Evolutionary conservation across 92 coral and sea anemone species (phyloP).

Genomic region (Bergia puertoricense): DNA sequence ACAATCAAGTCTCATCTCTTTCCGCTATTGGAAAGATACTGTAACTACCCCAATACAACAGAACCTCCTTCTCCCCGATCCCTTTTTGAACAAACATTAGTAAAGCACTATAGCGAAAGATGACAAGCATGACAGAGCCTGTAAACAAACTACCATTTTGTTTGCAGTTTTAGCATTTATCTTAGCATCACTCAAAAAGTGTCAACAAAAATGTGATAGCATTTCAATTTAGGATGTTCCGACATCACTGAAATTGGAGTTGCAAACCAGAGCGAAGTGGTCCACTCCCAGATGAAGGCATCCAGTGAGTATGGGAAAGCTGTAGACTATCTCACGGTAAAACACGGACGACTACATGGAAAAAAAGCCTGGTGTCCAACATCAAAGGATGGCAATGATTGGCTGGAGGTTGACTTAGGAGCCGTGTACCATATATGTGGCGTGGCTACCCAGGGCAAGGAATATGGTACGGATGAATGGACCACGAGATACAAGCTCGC

Average conservation of each 20-base stretch:
- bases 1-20: too few species aligned
- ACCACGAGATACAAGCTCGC: constrained; percentile 55
- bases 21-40: too few species aligned
- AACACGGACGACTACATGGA: constrained; percentile 64
- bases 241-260: constrained; percentile 55
- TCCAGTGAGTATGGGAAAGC: constrained; percentile 54
- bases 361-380: constrained; percentile 67
- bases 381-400: constrained; percentile 30
- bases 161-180: too few species aligned
- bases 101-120: too few species aligned
- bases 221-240: constrained; percentile 26
- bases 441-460: constrained; percentile 72
- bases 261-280: constrained; percentile 45
- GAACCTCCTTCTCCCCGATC: too few species aligned
- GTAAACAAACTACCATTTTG: too few species aligned
- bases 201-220: background rate
- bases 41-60: too few species aligned
- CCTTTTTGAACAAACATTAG: too few species aligned
- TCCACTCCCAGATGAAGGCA: constrained; percentile 48
- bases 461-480: constrained; percentile 45
- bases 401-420: constrained; percentile 69
- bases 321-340: constrained; percentile 61
- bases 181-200: too few species aligned
- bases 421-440: constrained; percentile 58
- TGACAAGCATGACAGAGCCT: too few species aligned